Base-by-base conservation (phyloP, 37 sponge, comb jelly and placozoan species). In the Geodia barretti region DNA sequence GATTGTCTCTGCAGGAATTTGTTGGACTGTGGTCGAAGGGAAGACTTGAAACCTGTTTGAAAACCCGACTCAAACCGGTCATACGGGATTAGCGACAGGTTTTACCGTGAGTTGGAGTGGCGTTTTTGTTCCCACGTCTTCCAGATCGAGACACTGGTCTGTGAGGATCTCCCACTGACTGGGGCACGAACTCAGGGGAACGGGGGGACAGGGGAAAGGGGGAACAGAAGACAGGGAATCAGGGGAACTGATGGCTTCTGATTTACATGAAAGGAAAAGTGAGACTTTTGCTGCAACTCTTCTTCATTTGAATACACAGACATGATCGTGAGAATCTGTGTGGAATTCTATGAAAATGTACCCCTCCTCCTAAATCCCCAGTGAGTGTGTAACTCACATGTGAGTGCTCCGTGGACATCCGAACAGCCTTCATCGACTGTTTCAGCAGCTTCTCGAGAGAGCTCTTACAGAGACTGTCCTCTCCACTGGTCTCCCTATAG, bases 91-190 rank as follows among this genome's bases (percentile, higher is more conserved):
- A 65, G 24, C 31, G 8, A 65, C 21, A 19, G 26, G 62, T 36
- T 2, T 35, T 79, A 92, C 92, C 85, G 79, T n/a, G 8, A 31
- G 33, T 39, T 54, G 26, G 88, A 88, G 28, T 29, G 43, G 8
- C 83, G 37, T 37, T 88, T 92, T 1, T 28, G 74, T 21, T 72
- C 63, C n/a, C 9, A 78, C 60, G 64, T 94, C 94, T 43, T 90
- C 94, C 54, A 89, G 65, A 36, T 86, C 91, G 70, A 94, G 61
- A 17, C 88, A 70, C 70, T 81, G 83, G 35, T 94, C 94, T 42
- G 90, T 81, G 41, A 94, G 58, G 30, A 76, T 78, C 47, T 70
- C 40, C 94, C 94, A 94, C 43, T 92, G 84, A 38, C 92, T 92
- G 34, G 54, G 54, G 54, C 7, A 47, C 14, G 14, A 47, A 47